A percentile compares a stretch with the other conserved stretches of the same genome.
Conservation (phyloP, 2,888 invertebrate species). For the Pyrocoelia pectoralis region DNA sequence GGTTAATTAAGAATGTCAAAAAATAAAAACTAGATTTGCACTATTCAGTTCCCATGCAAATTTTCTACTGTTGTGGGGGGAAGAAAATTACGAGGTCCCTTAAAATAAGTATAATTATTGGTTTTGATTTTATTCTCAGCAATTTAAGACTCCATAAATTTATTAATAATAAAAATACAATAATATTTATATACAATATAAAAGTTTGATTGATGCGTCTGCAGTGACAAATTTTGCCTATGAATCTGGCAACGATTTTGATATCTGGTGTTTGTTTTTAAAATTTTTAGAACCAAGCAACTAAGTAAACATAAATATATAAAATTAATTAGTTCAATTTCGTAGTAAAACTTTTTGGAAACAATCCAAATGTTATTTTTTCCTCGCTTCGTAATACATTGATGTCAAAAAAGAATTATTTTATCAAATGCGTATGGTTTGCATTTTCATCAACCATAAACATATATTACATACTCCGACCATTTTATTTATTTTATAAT, state of each 20-base stretch:
- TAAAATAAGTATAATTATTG: no score
- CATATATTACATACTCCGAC: neutral
- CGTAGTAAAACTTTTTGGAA: slow-evolving; percentile 23
- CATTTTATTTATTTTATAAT: neutral
- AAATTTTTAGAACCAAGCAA: slow-evolving; percentile 5
- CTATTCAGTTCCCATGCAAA: no score
- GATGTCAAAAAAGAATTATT: slow-evolving; percentile 19
- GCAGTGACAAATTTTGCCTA: slow-evolving; percentile 1
- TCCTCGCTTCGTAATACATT: slow-evolving; percentile 8
- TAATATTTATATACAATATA: neutral
- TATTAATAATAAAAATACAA: neutral
- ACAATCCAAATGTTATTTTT: slow-evolving; percentile 14
- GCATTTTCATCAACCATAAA: neutral
- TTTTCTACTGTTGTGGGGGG: no score
- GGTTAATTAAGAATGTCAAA: no score
- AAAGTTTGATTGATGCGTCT: slow-evolving; percentile 1
- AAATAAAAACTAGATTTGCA: no score
- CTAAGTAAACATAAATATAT: slow-evolving; percentile 15
- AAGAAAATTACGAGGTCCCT: no score
- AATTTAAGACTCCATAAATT: no score
- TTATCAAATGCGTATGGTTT: slow-evolving; percentile 1
- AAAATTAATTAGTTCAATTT: slow-evolving; percentile 25
- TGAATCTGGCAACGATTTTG: slow-evolving; percentile 7
- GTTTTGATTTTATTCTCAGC: no score
- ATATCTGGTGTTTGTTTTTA: neutral